Conservation (phyloP, 1,140 invertebrate species). For the Branchinecta lindahli region DNA sequence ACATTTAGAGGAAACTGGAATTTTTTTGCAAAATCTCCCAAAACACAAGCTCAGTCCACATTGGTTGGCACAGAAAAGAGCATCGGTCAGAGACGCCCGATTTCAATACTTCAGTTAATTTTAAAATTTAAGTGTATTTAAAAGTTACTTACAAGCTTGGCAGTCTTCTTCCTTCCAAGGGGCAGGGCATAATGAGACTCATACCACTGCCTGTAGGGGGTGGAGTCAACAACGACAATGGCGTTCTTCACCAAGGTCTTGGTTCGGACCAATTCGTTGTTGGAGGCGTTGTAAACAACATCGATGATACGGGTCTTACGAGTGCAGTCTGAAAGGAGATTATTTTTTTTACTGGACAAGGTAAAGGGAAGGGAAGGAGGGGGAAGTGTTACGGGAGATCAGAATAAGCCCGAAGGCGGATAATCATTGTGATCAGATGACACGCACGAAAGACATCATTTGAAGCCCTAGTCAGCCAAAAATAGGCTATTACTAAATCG, state of each 20-base stretch:
- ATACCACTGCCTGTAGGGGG: conserved; percentile 98
- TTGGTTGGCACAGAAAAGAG: no score
- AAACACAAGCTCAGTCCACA: no score
- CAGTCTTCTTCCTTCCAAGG: conserved; percentile 87
- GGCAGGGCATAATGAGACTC: conserved; percentile 89
- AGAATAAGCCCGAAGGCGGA: not conserved
- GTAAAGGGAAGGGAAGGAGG: no score
- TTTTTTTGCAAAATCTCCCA: no score
- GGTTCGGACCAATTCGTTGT: conserved; percentile 96
- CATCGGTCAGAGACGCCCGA: no score
- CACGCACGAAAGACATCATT: conserved; percentile 18
- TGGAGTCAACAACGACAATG: conserved; percentile 93
- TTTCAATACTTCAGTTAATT: not conserved
- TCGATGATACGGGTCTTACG: conserved; percentile 97
- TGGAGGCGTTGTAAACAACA: conserved; percentile 98
- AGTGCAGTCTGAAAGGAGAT: conserved; percentile 44
- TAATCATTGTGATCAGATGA: conserved; percentile 16
- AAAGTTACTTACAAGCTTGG: conserved; percentile 60
- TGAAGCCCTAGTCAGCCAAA: no score
- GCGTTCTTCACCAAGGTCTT: conserved; percentile 98
- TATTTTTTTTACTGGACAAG: not conserved
- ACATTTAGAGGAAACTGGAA: no score
- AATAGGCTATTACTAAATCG: no score
- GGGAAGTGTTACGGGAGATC: not conserved
- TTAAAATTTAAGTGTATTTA: conserved; percentile 21